phyloP scores from a whole-genome alignment of 2,797 vertebrate genomes.

The Poeciliopsis infans region DNA sequence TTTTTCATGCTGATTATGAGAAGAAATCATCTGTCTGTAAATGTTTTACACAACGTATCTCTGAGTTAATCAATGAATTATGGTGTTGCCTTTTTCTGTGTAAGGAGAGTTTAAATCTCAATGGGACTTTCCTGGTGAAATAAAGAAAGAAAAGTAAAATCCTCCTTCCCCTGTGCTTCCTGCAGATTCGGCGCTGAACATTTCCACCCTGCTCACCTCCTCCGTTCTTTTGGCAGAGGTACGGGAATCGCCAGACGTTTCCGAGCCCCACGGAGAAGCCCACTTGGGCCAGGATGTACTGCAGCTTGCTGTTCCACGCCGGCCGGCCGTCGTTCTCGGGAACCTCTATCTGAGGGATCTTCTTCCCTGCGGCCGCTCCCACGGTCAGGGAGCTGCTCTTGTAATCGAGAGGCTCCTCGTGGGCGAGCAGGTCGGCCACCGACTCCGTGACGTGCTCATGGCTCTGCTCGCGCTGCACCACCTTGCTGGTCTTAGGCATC shows the following conservation, averaged over 20 bases:
- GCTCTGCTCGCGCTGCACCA: slow-evolving; percentile 91
- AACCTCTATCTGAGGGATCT: slow-evolving; percentile 69
- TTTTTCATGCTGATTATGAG: no score
- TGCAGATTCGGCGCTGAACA: not conserved
- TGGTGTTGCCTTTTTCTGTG: no score
- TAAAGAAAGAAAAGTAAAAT: not conserved
- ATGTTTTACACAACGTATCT: no score
- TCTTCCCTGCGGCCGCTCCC: slow-evolving; percentile 64
- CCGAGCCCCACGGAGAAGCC: slow-evolving; percentile 95
- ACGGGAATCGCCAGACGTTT: slow-evolving; percentile 95
- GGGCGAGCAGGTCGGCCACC: slow-evolving; percentile 91
- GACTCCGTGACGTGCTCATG: slow-evolving; percentile 93
- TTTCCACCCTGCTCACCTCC: slow-evolving; percentile 84
- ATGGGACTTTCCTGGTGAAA: no score
- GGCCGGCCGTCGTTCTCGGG: slow-evolving; percentile 83
- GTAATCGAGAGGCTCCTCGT: slow-evolving; percentile 90
- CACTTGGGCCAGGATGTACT: slow-evolving; percentile 95
- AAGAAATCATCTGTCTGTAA: no score
- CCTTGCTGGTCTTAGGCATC: slow-evolving; percentile 96
- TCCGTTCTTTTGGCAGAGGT: slow-evolving; percentile 96
- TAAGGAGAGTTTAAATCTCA: no score
- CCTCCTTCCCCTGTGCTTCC: not conserved
- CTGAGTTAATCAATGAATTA: no score
- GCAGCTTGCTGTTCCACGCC: slow-evolving; percentile 94
- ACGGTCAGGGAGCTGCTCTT: slow-evolving; percentile 88